Conservation (phyloP, 2,113 vertebrate genomes). For the Laterallus jamaicensis region DNA sequence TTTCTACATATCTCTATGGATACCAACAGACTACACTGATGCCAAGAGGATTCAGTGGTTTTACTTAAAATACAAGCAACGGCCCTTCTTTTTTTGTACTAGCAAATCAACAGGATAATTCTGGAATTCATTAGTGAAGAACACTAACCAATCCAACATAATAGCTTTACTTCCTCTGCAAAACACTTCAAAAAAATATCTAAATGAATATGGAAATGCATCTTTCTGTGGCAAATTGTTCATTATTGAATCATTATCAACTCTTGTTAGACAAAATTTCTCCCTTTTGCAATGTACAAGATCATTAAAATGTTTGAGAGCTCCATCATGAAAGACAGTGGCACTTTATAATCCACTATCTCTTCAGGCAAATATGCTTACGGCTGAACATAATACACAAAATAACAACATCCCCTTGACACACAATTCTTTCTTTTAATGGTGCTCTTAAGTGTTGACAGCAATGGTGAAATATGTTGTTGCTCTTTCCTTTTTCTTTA, state of each 20-base stretch:
- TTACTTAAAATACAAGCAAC: slow-evolving; percentile 68
- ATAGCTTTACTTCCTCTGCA: slow-evolving; percentile 75
- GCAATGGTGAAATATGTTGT: slow-evolving; percentile 68
- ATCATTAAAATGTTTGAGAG: slow-evolving; percentile 78
- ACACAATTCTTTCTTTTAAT: slow-evolving; percentile 70
- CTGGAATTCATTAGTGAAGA: slow-evolving; percentile 77
- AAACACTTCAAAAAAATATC: slow-evolving; percentile 80
- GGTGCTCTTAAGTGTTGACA: slow-evolving; percentile 68
- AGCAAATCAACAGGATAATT: slow-evolving; percentile 76
- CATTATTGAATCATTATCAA: slow-evolving; percentile 80
- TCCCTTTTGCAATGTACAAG: slow-evolving; percentile 76
- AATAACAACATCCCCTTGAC: slow-evolving; percentile 73
- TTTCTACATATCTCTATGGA: slow-evolving; percentile 49
- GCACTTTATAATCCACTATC: slow-evolving; percentile 76
- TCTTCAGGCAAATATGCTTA: slow-evolving; percentile 80
- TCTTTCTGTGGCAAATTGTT: slow-evolving; percentile 76
- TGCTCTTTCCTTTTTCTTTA: neutral
- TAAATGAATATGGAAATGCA: slow-evolving; percentile 79
- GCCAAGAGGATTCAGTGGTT: slow-evolving; percentile 56
- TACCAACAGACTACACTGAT: slow-evolving; percentile 45
- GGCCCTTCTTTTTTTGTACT: slow-evolving; percentile 45
- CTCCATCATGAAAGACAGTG: slow-evolving; percentile 75
- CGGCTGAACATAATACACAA: slow-evolving; percentile 71
- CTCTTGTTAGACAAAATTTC: slow-evolving; percentile 76
- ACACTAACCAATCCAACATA: slow-evolving; percentile 70